Conservation (phyloP, 2,797 vertebrate genomes). For the Nyctibius grandis region DNA sequence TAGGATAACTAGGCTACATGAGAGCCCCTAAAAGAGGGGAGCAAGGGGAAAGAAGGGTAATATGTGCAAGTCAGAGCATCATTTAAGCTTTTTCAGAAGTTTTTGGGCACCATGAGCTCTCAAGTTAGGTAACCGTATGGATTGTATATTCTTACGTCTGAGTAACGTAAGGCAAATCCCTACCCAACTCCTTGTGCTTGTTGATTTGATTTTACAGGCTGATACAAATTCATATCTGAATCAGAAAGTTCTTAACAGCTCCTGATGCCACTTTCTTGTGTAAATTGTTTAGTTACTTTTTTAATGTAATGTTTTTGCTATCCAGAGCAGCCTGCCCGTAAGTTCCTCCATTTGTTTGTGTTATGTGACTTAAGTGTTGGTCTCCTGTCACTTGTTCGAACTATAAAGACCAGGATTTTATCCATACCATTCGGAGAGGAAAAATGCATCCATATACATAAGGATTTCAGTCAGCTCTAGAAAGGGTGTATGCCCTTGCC, state of each 20-base stretch:
- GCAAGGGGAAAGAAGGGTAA: neutral
- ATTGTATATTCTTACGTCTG: neutral
- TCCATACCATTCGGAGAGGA: neutral
- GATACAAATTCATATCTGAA: neutral
- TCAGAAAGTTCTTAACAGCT: neutral
- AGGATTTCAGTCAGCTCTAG: neutral
- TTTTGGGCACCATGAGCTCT: neutral
- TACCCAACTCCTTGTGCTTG: rapidly evolving
- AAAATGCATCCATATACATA: neutral
- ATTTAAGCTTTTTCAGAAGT: neutral
- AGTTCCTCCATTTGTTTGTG: neutral
- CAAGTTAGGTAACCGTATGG: neutral
- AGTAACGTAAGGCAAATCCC: neutral
- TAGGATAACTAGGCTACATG: neutral
- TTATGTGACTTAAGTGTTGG: neutral
- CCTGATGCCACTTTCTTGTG: neutral
- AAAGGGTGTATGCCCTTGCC: neutral
- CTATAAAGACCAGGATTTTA: neutral
- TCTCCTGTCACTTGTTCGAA: neutral
- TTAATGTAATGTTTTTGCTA: neutral
- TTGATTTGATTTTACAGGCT: neutral
- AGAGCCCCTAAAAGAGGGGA: neutral
- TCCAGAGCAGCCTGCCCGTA: neutral
- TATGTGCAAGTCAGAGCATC: rapidly evolving
- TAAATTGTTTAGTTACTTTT: neutral